These are phyloP conservation scores for Amphipoea lucens DNA, from an alignment of 2,888 invertebrate species.

Conservation along the genomic window DNA sequence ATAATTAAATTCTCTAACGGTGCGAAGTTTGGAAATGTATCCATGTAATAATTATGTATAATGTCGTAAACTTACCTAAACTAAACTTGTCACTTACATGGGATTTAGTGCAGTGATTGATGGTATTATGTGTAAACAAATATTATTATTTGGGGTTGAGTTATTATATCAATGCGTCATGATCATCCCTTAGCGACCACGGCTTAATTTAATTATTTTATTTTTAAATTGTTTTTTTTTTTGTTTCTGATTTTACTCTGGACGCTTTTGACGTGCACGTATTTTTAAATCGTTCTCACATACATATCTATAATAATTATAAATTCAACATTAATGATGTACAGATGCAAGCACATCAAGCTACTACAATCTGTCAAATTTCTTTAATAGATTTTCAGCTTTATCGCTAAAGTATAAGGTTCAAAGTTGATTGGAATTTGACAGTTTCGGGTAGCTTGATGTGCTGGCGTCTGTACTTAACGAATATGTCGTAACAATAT, in stretches of 20 bases:
- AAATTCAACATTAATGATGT: neutral
- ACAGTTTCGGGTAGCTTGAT: too few species aligned
- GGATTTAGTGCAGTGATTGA: neutral
- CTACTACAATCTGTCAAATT: too few species aligned
- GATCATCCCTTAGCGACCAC: neutral
- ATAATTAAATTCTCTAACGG: conserved; percentile 9
- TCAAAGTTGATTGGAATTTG: too few species aligned
- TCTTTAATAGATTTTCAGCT: too few species aligned
- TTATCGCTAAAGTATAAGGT: too few species aligned
- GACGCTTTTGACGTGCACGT: neutral
- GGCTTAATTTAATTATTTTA: neutral
- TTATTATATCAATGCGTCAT: neutral
- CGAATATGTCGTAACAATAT: neutral
- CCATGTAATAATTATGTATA: neutral
- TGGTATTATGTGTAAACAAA: neutral
- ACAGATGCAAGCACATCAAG: too few species aligned
- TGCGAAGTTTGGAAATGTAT: conserved; percentile 1
- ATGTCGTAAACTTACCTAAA: neutral
- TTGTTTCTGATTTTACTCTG: neutral
- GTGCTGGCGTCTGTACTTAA: too few species aligned
- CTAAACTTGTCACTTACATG: too few species aligned
- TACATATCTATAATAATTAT: neutral
- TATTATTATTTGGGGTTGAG: neutral
- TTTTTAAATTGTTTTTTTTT: neutral
- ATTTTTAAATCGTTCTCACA: neutral